A percentile compares a stretch with the other conserved stretches of the same genome.
Conservation (phyloP, 2,888 invertebrate genomes). For the Aquatica leii region DNA sequence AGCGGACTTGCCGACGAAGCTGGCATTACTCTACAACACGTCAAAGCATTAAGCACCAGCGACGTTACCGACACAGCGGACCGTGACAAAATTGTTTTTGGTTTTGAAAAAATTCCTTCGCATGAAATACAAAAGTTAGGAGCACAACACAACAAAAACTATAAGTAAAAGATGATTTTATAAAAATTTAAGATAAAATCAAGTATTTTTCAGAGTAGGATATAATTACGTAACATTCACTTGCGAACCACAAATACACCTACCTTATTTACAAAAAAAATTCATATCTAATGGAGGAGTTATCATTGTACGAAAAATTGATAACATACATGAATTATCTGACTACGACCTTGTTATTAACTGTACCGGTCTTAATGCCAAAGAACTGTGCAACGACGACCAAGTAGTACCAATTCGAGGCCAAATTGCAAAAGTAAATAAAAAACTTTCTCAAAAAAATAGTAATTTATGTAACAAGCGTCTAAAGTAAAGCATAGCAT, state of each 20-base stretch:
- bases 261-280: constrained; percentile 72
- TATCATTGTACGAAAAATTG: constrained; percentile 63
- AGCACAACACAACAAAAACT: constrained; percentile 54
- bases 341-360: constrained; percentile 77
- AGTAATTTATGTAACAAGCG: no score
- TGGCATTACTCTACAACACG: constrained; percentile 63
- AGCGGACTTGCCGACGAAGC: constrained; percentile 63
- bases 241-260: constrained; percentile 69
- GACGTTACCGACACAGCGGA: constrained; percentile 39
- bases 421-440: constrained; percentile 72
- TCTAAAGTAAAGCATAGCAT: no score
- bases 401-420: constrained; percentile 74
- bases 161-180: constrained; percentile 57
- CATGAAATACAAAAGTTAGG: constrained; percentile 57
- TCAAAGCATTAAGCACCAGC: constrained; percentile 54
- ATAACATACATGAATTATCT: constrained; percentile 63
- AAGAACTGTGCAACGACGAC: constrained; percentile 68
- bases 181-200: no score
- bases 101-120: constrained; percentile 54
- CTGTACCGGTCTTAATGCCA: constrained; percentile 77
- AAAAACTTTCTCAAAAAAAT: no score
- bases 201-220: constrained; percentile 63
- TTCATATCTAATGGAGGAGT: constrained; percentile 70
- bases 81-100: constrained; percentile 53
- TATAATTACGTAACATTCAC: constrained; percentile 73